Conservation (phyloP, 2,888 invertebrate species). For the Andrena chrysosceles region DNA sequence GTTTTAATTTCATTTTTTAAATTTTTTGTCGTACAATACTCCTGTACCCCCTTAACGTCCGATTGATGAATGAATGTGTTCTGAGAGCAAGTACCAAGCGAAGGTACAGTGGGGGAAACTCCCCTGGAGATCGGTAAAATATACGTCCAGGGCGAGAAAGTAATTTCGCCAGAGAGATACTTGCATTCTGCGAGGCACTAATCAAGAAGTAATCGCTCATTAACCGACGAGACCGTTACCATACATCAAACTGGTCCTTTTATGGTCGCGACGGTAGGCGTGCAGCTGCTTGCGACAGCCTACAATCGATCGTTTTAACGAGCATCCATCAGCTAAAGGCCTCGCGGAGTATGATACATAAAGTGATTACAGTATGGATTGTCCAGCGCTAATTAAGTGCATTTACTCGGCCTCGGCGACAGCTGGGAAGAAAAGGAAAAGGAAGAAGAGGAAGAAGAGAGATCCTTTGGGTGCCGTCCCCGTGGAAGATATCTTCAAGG, state of each 20-base stretch:
- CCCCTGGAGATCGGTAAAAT: too few species aligned
- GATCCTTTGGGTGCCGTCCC: slow-evolving; percentile 86
- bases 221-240: slow-evolving; percentile 16
- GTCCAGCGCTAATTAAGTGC: slow-evolving; percentile 5
- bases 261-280: neutral
- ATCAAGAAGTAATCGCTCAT: slow-evolving; percentile 25
- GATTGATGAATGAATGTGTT: too few species aligned
- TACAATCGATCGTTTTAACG: slow-evolving; percentile 10
- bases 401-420: neutral
- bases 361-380: too few species aligned
- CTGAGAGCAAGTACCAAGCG: too few species aligned
- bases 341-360: too few species aligned
- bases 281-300: neutral
- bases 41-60: too few species aligned
- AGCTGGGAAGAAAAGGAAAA: slow-evolving; percentile 3
- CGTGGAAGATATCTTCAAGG: slow-evolving; percentile 90
- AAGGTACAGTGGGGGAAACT: too few species aligned
- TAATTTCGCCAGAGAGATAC: slow-evolving; percentile 1
- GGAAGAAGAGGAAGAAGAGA: slow-evolving; percentile 60
- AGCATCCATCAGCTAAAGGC: neutral
- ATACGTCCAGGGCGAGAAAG: neutral
- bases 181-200: neutral
- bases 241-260: slow-evolving; percentile 17
- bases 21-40: too few species aligned
- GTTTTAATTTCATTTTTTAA: too few species aligned